Percentiles rank a stretch among this genome's conserved stretches.
phyloP scores from a whole-genome alignment of 2,797 vertebrate species.

The Scolopax rusticola region DNA sequence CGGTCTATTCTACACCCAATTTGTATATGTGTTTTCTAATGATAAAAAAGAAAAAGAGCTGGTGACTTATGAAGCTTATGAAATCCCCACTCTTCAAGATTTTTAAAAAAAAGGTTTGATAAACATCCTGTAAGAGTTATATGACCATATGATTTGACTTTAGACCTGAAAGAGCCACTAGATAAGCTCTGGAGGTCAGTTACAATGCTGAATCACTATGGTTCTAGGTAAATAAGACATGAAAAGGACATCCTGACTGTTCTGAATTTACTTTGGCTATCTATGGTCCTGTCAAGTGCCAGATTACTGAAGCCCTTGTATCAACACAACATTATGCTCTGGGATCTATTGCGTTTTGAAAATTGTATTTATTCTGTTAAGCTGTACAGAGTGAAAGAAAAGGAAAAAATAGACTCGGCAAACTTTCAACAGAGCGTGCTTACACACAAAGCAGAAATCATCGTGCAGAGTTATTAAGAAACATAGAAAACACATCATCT shows the following conservation, averaged over 20 bases:
- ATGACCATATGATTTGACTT: background rate
- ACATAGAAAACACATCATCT: slow-evolving; percentile 31
- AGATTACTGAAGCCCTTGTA: background rate
- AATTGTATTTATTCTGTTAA: background rate
- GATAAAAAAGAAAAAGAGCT: background rate
- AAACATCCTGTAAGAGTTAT: background rate
- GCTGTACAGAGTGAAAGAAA: background rate
- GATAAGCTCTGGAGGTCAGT: background rate
- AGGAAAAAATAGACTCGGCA: background rate
- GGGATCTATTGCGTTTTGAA: background rate
- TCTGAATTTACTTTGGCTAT: background rate
- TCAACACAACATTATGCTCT: background rate
- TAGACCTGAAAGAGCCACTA: background rate
- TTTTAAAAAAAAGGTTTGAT: background rate
- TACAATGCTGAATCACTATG: background rate
- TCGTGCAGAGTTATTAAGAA: slow-evolving; percentile 45
- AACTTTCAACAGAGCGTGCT: slow-evolving; percentile 1
- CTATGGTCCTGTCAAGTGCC: background rate
- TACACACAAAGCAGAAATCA: slow-evolving; percentile 42
- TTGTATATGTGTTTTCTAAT: background rate
- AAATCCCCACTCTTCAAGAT: background rate
- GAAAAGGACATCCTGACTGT: background rate
- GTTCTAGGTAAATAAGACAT: background rate
- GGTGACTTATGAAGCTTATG: background rate
- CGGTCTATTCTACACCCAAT: background rate